Evolutionary conservation across 35 echinoderm and acorn worm genomes (phyloP).

Genomic region (Apostichopus japonicus): DNA sequence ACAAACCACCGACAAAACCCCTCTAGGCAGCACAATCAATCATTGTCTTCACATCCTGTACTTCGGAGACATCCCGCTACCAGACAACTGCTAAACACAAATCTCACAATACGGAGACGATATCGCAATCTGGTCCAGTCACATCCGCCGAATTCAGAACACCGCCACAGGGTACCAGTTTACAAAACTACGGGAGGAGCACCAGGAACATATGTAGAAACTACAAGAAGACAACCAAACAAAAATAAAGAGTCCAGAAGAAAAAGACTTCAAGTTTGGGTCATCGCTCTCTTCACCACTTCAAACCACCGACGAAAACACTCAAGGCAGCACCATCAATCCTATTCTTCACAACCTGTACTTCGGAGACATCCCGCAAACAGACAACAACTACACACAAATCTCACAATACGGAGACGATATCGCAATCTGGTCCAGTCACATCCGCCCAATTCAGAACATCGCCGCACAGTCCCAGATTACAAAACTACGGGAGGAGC

Average conservation of each 20-base stretch:
- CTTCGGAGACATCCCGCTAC: not conserved
- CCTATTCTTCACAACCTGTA: constrained; percentile 24
- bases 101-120: constrained; percentile 19
- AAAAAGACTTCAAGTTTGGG: too few species aligned
- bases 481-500: too few species aligned
- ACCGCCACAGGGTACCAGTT: too few species aligned
- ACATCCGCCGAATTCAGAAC: not conserved
- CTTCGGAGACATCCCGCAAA: not conserved
- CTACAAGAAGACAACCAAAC: too few species aligned
- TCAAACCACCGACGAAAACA: not conserved
- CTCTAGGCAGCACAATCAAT: constrained; percentile 24
- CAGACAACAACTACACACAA: not conserved
- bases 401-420: constrained; percentile 28
- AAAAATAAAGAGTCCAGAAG: too few species aligned
- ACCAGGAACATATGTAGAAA: too few species aligned
- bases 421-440: constrained; percentile 22
- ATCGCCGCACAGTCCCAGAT: too few species aligned
- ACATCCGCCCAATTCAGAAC: constrained; percentile 1
- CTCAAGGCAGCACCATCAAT: constrained; percentile 24
- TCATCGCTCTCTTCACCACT: not conserved
- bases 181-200: too few species aligned
- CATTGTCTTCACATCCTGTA: constrained; percentile 26
- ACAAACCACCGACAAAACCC: not conserved
- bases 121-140: constrained; percentile 7
- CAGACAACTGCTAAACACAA: not conserved